These are phyloP conservation scores for Silurus asotus DNA, from an alignment of 2,113 vertebrate genomes.

Conservation along the genomic window DNA sequence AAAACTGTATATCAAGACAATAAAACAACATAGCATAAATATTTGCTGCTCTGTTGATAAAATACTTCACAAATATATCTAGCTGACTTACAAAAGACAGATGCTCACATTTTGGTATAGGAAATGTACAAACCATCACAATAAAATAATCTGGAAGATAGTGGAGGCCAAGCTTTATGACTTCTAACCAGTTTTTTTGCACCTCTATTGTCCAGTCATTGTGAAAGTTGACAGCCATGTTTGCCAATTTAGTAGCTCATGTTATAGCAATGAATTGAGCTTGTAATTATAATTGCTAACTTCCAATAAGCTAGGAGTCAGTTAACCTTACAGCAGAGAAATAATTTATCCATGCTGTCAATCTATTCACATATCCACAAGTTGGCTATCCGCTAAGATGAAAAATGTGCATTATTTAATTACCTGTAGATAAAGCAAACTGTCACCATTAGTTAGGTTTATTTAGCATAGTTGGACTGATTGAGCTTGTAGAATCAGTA, in stretches of 20 bases:
- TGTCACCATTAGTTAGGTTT: not conserved
- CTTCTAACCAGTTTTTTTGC: not conserved
- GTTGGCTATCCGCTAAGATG: not conserved
- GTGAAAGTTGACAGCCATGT: not conserved
- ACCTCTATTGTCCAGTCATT: not conserved
- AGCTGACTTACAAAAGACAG: not conserved
- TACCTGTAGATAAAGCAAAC: not conserved
- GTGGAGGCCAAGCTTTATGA: not conserved
- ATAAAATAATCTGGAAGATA: not conserved
- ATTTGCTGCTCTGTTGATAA: not conserved
- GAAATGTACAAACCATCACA: not conserved
- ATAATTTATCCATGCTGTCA: not conserved
- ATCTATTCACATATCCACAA: not conserved
- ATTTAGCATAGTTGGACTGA: not conserved
- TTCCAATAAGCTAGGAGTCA: not conserved
- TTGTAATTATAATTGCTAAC: not conserved
- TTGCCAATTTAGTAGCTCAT: not conserved
- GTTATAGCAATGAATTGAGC: not conserved
- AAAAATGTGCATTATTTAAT: not conserved
- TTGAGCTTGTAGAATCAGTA: not conserved
- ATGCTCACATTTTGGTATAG: not conserved
- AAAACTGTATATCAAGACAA: not conserved
- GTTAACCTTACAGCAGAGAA: not conserved
- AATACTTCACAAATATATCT: not conserved
- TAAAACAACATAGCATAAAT: not conserved